Base-by-base conservation (phyloP, 2,113 vertebrate species). In the Sander vitreus region DNA sequence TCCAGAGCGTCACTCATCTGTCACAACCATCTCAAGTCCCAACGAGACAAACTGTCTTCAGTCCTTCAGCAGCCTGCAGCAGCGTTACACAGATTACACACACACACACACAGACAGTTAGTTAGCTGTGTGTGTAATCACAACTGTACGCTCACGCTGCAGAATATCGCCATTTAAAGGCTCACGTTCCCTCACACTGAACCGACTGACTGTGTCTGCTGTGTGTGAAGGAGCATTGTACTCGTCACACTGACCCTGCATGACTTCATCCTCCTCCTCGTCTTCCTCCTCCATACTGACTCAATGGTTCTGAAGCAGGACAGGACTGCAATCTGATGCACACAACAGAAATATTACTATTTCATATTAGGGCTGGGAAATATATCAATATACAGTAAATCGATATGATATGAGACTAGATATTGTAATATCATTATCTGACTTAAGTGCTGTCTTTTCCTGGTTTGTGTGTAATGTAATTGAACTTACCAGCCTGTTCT, bases 261-360 rank as follows among this genome's bases (percentile, higher is more conserved):
- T 89, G 87, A 89, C 87, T 68, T 86, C 90, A 90, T n/a, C 57
- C 72, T 21, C 36, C 62, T 23, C 63, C 70, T 55, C 59, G 50
- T 14, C 58, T 66, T 13, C 53, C 66, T 69, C 36, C 54, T 50
- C 18, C 19, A 25, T 45, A 21, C 71, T 58, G 47, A 53, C 67
- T 64, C 39, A 25, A 71, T 82, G 78, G 18, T 16, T 14, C 45
- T 60, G 39, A 59, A 6, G 59, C 30, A 62, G 58, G 15, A 36
- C 36, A 51, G 27, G 19, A 13, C 15, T 6, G 5, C 18, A 51
- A 19, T 19, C 48, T 51, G 39, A 39, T 39, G 33, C 60, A 55
- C 21, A 55, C 53, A 50, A 33, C 60, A 45, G 4, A 16, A 21
- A 63, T 15, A 21, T 63, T n/a, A n/a, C 36, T 33, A 33, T 33